These are phyloP conservation scores for Cervus canadensis DNA, from an alignment of 2,113 vertebrate genomes.

Conservation along the genomic window DNA sequence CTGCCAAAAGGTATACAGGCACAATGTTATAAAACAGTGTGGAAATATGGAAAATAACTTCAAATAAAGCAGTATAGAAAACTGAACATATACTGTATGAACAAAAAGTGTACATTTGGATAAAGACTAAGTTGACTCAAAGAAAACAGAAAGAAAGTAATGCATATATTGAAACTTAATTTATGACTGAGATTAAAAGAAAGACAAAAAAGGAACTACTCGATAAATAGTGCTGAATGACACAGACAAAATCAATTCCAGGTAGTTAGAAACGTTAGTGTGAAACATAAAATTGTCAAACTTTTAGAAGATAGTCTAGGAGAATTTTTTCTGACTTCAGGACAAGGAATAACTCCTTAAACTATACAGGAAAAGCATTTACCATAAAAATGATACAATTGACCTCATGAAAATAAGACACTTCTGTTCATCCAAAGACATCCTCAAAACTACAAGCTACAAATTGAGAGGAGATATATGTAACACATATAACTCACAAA, in stretches of 20 bases:
- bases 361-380: neutral
- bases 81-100: neutral
- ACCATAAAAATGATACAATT: neutral
- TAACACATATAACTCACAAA: neutral
- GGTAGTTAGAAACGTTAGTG: neutral
- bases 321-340: neutral
- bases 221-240: neutral
- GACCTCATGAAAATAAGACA: constrained; percentile 14
- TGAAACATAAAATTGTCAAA: neutral
- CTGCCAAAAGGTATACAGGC: neutral
- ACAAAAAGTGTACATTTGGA: neutral
- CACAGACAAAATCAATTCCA: neutral
- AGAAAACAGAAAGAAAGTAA: neutral
- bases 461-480: neutral
- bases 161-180: neutral
- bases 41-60: neutral
- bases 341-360: neutral
- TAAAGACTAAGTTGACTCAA: neutral
- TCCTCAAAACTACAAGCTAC: neutral
- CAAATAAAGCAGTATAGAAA: neutral
- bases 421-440: neutral
- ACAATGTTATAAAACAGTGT: neutral
- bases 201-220: neutral
- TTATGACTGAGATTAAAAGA: neutral
- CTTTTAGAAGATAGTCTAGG: neutral